Conservation (phyloP, 1,140 invertebrate species). For the Riptortus pedestris region DNA sequence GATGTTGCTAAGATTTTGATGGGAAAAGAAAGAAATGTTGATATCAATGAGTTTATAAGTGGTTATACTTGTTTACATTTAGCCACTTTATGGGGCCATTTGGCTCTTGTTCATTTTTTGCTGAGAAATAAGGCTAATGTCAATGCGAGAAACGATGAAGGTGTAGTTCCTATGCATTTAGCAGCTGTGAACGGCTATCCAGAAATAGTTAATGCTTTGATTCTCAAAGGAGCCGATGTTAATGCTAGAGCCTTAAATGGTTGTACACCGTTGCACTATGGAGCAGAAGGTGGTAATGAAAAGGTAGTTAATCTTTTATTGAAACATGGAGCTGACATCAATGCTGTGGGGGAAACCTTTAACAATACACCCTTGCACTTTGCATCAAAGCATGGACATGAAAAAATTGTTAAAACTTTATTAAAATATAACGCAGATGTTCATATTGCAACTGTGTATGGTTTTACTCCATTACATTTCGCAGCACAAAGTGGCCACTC, state of each 20-base stretch:
- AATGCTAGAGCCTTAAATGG: neutral
- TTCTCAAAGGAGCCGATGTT: neutral
- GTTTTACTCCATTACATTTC: neutral
- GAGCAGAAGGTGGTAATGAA: neutral
- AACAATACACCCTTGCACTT: neutral
- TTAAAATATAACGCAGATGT: neutral
- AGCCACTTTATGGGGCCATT: neutral
- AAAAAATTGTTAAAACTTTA: neutral
- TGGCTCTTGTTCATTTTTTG: neutral
- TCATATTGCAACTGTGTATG: neutral
- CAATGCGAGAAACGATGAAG: neutral
- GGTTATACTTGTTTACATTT: neutral
- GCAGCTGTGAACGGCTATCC: neutral
- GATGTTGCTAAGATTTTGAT: no score
- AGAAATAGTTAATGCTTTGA: neutral
- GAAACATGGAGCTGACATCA: no score
- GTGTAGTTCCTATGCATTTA: neutral
- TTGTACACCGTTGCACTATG: neutral
- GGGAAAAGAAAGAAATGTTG: neutral
- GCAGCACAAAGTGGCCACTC: neutral
- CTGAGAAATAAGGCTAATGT: neutral
- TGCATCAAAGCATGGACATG: neutral
- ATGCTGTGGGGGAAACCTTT: no score
- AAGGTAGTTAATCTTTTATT: no score
- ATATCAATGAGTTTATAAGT: neutral